A percentile compares a stretch with the other conserved stretches of the same genome.
phyloP scores from a whole-genome alignment of 2,113 vertebrate genomes.

The Gadus macrocephalus region DNA sequence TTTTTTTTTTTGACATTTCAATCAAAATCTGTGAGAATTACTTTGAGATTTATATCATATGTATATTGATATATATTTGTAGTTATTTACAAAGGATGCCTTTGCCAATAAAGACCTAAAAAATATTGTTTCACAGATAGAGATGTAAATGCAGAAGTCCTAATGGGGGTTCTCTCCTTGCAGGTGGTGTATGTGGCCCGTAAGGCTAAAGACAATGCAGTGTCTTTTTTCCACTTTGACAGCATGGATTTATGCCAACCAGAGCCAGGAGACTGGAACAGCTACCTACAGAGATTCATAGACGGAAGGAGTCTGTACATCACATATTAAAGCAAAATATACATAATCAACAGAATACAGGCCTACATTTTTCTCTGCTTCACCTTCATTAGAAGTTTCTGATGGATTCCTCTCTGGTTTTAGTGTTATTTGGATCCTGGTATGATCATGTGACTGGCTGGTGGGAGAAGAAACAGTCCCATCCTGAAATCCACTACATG shows the following conservation, averaged over 20 bases:
- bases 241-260: conserved; percentile 75
- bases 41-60: too few species aligned
- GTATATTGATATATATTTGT: too few species aligned
- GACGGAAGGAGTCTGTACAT: conserved; percentile 66
- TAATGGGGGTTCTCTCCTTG: not conserved
- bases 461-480: conserved; percentile 77
- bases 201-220: conserved; percentile 81
- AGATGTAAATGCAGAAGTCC: too few species aligned
- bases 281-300: conserved; percentile 72
- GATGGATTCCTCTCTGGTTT: not conserved
- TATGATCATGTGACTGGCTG: conserved; percentile 75
- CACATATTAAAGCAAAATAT: too few species aligned
- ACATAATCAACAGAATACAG: not conserved
- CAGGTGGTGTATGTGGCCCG: conserved; percentile 82
- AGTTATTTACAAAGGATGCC: too few species aligned
- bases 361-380: not conserved
- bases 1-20: too few species aligned
- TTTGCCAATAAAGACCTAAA: too few species aligned
- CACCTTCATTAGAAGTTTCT: not conserved
- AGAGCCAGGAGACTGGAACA: conserved; percentile 75
- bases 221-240: conserved; percentile 84
- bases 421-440: conserved; percentile 78
- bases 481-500: conserved; percentile 71
- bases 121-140: too few species aligned
- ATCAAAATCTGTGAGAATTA: too few species aligned